Evolutionary conservation across 2,888 invertebrate genomes (phyloP), one percentile per base, ranked within the genome.

Genomic region (Orthonychiurus folsomi): DNA sequence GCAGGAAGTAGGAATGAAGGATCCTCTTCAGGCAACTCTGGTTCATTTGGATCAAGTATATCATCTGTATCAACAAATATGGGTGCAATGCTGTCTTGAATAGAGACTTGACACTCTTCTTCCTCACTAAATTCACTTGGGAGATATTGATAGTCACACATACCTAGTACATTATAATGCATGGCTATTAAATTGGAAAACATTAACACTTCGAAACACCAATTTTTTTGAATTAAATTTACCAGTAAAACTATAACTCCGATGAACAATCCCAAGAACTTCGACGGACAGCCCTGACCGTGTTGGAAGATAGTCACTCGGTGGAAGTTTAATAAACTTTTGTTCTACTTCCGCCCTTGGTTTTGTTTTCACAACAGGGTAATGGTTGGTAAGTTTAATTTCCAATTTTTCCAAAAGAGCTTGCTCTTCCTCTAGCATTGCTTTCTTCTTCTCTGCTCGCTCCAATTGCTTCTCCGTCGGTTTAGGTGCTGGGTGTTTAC

Each of bases 61-160:
- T 62, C 66, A 9, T 66, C 67, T 2, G 69, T 66, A 60, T 69
- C 57, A 1, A 66, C 67, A 58, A 72, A 66, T 25, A 69, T 60
- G 25, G 70, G 69, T 15, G 66, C 65, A n/a, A 89, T 78, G 59
- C 82, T 77, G 50, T 87, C 81, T 70, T 86, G 80, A 52, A 86
- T 78, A 74, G 84, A 85, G 69, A 82, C 79, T 24, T 81, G 77
- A 63, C 79, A 78, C 12, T 79, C 78, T 47, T 63, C 65, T 47
- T 72, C 71, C n/a, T 68, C 75, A 60, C 60, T 63, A 15, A 62
- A 50, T 12, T 72, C 77, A 70, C 93, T 79, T 1, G 96, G 92
- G 65, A 96, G 78, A 76, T 87, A 96, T 78, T 96, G 95, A 77
- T 91, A 96, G 78, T 97, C 96, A 76, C 87, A 87, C 74, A 59